Evolutionary conservation across 1,140 invertebrate genomes (phyloP).

Genomic region (Batillaria attramentaria): DNA sequence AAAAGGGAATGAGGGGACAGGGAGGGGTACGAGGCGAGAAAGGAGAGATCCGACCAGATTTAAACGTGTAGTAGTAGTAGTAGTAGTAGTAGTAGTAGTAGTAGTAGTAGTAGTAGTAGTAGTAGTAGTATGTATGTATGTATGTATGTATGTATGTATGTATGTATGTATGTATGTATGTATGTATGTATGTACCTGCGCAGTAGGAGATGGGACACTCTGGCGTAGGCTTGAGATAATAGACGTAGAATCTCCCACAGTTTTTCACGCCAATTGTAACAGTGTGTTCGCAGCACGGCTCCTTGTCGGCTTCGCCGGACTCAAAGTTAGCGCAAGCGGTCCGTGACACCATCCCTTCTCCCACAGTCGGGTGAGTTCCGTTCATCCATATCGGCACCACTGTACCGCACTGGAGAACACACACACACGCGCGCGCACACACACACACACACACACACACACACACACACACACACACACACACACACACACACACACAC

Average conservation of each 20-base stretch:
- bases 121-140: too few relatives aligned
- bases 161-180: too few relatives aligned
- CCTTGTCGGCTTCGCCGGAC: background rate
- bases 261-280: slow-evolving; percentile 40
- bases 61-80: too few relatives aligned
- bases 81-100: too few relatives aligned
- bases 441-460: background rate
- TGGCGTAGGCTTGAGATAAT: slow-evolving; percentile 35
- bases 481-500: background rate
- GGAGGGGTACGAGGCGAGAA: too few relatives aligned
- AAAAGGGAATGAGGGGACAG: too few relatives aligned
- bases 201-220: slow-evolving; percentile 47
- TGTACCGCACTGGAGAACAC: too few relatives aligned
- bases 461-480: background rate
- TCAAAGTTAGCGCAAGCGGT: slow-evolving; percentile 22
- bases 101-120: too few relatives aligned
- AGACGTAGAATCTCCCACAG: slow-evolving; percentile 43
- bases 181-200: too few relatives aligned
- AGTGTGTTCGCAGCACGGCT: slow-evolving; percentile 35
- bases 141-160: too few relatives aligned
- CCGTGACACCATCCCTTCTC: background rate
- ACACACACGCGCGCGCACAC: background rate
- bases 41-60: too few relatives aligned
- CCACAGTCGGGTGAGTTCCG: background rate
- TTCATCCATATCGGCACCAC: too few relatives aligned